phyloP scores from a whole-genome alignment of 2,113 vertebrate genomes.

The Orthonyx spaldingii region DNA sequence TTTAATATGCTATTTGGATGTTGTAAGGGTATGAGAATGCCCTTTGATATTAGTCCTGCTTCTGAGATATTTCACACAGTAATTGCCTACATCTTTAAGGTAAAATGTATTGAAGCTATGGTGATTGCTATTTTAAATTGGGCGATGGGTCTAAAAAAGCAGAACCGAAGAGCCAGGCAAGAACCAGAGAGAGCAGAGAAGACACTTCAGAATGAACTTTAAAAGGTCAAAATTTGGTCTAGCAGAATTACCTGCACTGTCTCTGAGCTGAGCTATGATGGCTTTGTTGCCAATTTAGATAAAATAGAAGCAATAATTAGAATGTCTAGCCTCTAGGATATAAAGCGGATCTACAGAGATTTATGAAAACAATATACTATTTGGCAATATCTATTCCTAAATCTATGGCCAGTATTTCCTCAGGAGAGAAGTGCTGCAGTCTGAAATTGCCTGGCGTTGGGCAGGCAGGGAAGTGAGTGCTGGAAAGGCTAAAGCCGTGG shows the following conservation, averaged over 20 bases:
- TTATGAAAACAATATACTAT: constrained; percentile 66
- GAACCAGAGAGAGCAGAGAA: neutral
- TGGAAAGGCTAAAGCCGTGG: neutral
- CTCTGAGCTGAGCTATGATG: constrained; percentile 48
- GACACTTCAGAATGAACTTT: constrained; percentile 58
- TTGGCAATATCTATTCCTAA: constrained; percentile 64
- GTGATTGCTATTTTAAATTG: constrained; percentile 60
- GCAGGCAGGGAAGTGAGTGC: neutral
- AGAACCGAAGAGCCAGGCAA: neutral
- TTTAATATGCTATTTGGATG: constrained; percentile 60
- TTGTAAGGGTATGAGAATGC: constrained; percentile 54
- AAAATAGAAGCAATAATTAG: constrained; percentile 67
- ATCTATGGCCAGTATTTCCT: constrained; percentile 47
- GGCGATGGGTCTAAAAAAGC: constrained; percentile 19
- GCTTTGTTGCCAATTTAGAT: constrained; percentile 66
- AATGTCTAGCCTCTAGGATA: constrained; percentile 59
- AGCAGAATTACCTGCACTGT: constrained; percentile 51
- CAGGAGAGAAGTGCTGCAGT: constrained; percentile 32
- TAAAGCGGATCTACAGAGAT: constrained; percentile 47
- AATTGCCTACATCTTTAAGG: constrained; percentile 59
- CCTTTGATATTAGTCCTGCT: constrained; percentile 63
- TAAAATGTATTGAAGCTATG: constrained; percentile 38
- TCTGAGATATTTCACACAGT: constrained; percentile 56
- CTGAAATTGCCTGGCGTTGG: constrained; percentile 1
- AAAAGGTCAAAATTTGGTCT: constrained; percentile 60